Base-by-base conservation (phyloP, 1,140 invertebrate genomes). In the Parasteatoda tepidariorum region DNA sequence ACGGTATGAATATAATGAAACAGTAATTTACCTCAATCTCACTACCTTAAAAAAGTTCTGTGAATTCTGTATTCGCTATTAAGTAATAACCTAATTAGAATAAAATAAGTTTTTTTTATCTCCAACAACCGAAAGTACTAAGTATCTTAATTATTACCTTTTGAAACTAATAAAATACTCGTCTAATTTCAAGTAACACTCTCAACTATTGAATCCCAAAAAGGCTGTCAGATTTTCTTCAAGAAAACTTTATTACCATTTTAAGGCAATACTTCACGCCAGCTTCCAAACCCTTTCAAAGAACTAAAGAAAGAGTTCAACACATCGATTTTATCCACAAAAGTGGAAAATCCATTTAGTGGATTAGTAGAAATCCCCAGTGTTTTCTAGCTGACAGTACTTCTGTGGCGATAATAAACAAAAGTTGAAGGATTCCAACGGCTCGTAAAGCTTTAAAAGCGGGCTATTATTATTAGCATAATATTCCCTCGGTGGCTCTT, bases 391-490 rank as follows among this genome's bases (percentile, higher is more conserved):
- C 34, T 57, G 68, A 75, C 71, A 59, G 55, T 28, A 62, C n/a
- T 55, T 62, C 13, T 62, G 57, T 57, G 33, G 31, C 57, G 71
- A 75, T 34, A 62, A 75, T 75, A 75, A 75, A 75, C 59, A 75
- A 75, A 62, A 75, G 71, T 15, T 28, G 70, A 73, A 68, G 33
- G 34, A 33, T 68, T 6, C 55, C 13, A 48, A 48, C 57, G 24
- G 18, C 71, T 75, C 30, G 74, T 9, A 78, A 78, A 66, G 33
- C 38, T 78, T 78, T 78, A 78, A 78, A 78, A 78, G 74, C 62
- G 26, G 22, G 38, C 74, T 48, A 78, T 78, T 78, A 78, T 78
- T 78, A 66, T 78, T 78, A 78, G 74, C 74, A 66, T 78, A 78
- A 78, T 78, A 61, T 66, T 26, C 26, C 74, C 18, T 41, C 13